Conservation (phyloP, 2,113 vertebrate species). For the Prunella himalayana region DNA sequence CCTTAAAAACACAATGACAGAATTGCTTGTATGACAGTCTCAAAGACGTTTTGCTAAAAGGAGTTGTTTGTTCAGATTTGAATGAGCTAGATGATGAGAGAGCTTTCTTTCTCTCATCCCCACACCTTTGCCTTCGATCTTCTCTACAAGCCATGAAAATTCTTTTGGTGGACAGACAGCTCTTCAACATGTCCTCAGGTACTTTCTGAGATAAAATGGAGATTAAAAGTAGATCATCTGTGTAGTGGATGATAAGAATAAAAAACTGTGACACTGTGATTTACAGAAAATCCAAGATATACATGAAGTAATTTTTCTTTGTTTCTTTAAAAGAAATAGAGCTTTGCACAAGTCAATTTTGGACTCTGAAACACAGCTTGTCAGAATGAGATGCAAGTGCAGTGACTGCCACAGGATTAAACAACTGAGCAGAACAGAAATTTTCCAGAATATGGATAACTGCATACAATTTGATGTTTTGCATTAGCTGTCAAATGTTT, state of each 20-base stretch:
- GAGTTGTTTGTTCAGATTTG: background rate
- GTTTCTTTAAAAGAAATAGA: background rate
- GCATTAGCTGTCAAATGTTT: background rate
- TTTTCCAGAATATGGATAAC: background rate
- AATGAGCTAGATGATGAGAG: background rate
- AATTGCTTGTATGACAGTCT: background rate
- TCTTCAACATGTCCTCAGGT: background rate
- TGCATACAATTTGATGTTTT: background rate
- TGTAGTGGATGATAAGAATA: background rate
- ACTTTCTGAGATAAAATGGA: constrained; percentile 32
- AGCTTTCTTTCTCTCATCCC: background rate
- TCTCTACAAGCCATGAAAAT: background rate
- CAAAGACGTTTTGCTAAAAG: background rate
- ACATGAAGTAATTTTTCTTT: background rate
- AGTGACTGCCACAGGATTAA: background rate
- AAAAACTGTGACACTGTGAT: background rate
- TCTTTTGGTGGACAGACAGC: background rate
- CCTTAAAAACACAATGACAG: background rate
- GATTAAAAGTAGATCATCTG: background rate
- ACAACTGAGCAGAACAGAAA: background rate
- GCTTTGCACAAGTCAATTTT: background rate
- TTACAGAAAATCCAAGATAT: background rate
- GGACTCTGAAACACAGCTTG: background rate
- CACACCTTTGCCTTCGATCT: background rate
- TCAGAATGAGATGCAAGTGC: background rate